Base-by-base conservation (phyloP, 2,888 invertebrate species). In the Agriopis aurantiaria region DNA sequence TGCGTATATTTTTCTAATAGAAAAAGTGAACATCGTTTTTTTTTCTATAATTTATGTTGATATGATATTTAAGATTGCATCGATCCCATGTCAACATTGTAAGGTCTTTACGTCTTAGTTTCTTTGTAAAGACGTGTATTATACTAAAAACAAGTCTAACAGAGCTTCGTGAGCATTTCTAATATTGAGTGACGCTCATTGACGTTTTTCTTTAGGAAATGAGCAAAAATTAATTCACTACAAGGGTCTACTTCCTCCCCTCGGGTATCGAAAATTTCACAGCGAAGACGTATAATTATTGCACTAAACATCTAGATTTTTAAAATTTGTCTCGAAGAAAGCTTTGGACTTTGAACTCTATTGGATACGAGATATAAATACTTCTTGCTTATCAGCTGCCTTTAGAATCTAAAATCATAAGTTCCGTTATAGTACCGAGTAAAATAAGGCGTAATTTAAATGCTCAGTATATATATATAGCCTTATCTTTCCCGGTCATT, bases 51-150 rank as follows among this genome's bases (percentile, higher is more conserved):
- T 73, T 74, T 78, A 71, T 80, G 78, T 78, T 85, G 86, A 86
- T 86, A 86, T 86, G 86, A 82, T 82, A 78, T 75, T 76, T 72
- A 77, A 78, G 82, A 83, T 85, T 85, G 84, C 85, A 82, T 80
- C 84, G 79, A 78, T 75, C 83, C 85, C 81, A 72, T 77, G 72
- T 74, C 69, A 71, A 74, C 61, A 71, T 73, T 69, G 70, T 60
- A 67, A 68, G 65, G 8, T 69, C 70, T 74, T 69, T 52, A 66
- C 68, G 60, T 61, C 65, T 65, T 60, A 40, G 49, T 58, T 40
- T 65, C 11, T 17, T 65, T 41, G 56, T 40, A 53, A 52, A 61
- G 69, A 69, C 65, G 56, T 14, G 14, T 11, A 45, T 61, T 62
- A 65, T 53, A 48, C 62, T 61, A 62, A 52, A 69, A 71, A 67